A percentile compares a stretch with the other conserved stretches of the same genome.
phyloP scores from a whole-genome alignment of 2,113 vertebrate genomes.

The Ptilonorhynchus violaceus region DNA sequence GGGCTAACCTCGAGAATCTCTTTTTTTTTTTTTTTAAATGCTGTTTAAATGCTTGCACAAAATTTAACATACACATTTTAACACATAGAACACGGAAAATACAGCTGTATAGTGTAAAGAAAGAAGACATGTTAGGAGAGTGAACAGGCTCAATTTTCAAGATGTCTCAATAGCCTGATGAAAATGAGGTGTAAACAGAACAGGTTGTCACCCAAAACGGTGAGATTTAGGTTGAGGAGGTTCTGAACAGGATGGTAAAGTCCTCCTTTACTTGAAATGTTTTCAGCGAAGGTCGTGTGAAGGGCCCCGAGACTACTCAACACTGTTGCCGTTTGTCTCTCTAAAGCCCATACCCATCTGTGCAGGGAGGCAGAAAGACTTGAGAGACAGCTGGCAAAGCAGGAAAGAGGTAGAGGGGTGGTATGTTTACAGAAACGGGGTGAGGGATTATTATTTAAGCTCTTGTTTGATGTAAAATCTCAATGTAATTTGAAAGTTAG shows the following conservation, averaged over 20 bases:
- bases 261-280: not conserved
- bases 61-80: not conserved
- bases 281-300: not conserved
- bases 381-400: not conserved
- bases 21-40: not conserved
- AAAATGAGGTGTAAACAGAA: not conserved
- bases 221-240: not conserved
- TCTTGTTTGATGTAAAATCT: not conserved
- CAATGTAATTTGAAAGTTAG: not conserved
- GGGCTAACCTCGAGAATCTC: not conserved
- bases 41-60: not conserved
- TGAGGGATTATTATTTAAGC: not conserved
- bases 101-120: not conserved
- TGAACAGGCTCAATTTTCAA: not conserved
- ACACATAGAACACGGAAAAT: not conserved
- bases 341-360: not conserved
- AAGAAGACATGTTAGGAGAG: not conserved
- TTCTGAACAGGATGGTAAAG: not conserved
- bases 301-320: not conserved
- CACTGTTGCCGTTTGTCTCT: not conserved
- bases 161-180: not conserved
- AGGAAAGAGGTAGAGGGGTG: not conserved
- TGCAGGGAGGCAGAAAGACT: not conserved
- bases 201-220: not conserved
- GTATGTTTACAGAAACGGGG: not conserved